These are phyloP conservation scores for Noctua janthina DNA, from an alignment of 2,888 invertebrate genomes.

Conservation along the genomic window DNA sequence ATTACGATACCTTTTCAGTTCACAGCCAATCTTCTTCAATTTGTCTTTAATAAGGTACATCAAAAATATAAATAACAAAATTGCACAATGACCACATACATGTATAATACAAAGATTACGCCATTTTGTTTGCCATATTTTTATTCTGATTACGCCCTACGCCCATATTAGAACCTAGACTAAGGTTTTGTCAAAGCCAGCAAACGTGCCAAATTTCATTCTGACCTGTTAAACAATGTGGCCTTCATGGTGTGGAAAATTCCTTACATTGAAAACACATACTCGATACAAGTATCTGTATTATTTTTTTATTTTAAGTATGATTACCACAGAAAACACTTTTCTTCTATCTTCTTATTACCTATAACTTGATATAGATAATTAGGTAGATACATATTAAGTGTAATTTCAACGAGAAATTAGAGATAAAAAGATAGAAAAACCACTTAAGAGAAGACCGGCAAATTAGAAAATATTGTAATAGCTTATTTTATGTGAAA, in stretches of 20 bases:
- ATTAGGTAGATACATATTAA: not conserved
- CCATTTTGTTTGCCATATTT: not conserved
- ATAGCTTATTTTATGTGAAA: conserved; percentile 36
- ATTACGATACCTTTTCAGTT: conserved; percentile 29
- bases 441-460: conserved; percentile 12
- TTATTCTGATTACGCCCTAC: conserved; percentile 18
- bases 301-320: not conserved
- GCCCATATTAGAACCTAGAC: conserved; percentile 26
- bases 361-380: not conserved
- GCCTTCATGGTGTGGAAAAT: conserved; percentile 54
- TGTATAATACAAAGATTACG: conserved; percentile 1
- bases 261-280: conserved; percentile 22
- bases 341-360: not conserved
- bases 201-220: conserved; percentile 43
- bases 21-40: conserved; percentile 41
- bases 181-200: conserved; percentile 25
- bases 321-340: not conserved
- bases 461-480: conserved; percentile 32
- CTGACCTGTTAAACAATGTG: conserved; percentile 38
- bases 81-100: conserved; percentile 13
- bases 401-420: conserved; percentile 21
- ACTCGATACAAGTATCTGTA: not conserved
- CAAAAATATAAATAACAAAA: not conserved
- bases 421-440: conserved; percentile 11
- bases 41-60: conserved; percentile 27